phyloP scores from a whole-genome alignment of 2,888 invertebrate species.

The Ochropleura leucogaster region DNA sequence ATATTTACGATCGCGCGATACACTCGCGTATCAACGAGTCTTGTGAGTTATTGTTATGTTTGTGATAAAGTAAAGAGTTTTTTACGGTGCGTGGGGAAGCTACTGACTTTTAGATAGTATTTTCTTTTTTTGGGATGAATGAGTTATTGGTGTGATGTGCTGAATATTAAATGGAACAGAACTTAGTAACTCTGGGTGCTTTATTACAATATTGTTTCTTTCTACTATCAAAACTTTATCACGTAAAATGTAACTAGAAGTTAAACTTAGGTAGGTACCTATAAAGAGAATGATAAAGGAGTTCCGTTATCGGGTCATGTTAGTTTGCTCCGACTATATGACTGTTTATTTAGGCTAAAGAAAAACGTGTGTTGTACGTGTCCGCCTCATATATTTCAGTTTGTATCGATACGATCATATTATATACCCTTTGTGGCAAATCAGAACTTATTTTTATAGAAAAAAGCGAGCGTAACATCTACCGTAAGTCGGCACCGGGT shows the following conservation, averaged over 20 bases:
- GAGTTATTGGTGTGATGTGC: conserved; percentile 40
- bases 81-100: conserved; percentile 60
- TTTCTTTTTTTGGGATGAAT: conserved; percentile 55
- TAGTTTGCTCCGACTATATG: conserved; percentile 42
- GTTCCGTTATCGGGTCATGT: conserved; percentile 50
- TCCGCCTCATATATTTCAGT: conserved; percentile 46
- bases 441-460: conserved; percentile 60
- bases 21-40: conserved; percentile 64
- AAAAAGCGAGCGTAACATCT: conserved; percentile 62
- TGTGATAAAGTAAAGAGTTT: conserved; percentile 69
- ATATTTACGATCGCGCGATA: conserved; percentile 76
- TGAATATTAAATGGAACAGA: conserved; percentile 33
- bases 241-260: conserved; percentile 29
- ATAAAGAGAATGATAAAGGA: conserved; percentile 44
- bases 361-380: conserved; percentile 50
- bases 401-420: conserved; percentile 57
- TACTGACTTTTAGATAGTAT: conserved; percentile 51
- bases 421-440: conserved; percentile 53
- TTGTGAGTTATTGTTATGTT: conserved; percentile 68
- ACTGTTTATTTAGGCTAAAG: conserved; percentile 62
- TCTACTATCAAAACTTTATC: conserved; percentile 2
- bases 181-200: background rate
- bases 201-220: conserved; percentile 2
- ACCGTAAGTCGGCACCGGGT: conserved; percentile 73
- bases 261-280: conserved; percentile 8